phyloP scores from a whole-genome alignment of 2,113 vertebrate genomes.

The Spea bombifrons region DNA sequence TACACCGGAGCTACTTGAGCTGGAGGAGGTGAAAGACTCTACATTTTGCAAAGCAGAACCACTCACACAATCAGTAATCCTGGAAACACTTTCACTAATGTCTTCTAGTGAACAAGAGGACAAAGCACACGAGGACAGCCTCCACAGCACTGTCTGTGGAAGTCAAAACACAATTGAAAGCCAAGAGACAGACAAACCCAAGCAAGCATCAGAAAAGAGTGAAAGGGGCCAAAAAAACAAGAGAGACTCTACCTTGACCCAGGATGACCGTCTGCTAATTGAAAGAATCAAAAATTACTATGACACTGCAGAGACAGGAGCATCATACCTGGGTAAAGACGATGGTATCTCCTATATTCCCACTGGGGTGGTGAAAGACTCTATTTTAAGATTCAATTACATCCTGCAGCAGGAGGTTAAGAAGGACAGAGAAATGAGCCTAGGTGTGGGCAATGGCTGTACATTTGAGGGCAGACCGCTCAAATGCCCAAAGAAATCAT shows the following conservation, averaged over 20 bases:
- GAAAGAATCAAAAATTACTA: constrained; percentile 77
- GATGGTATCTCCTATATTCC: constrained; percentile 70
- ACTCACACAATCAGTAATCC: constrained; percentile 34
- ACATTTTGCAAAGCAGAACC: background rate
- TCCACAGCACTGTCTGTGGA: background rate
- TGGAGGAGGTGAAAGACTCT: background rate
- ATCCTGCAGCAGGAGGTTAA: constrained; percentile 51
- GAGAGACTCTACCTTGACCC: constrained; percentile 43
- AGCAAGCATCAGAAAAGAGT: constrained; percentile 18
- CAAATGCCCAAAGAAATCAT: background rate
- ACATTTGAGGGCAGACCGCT: background rate
- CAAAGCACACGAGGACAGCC: background rate
- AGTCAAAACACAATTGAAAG: background rate
- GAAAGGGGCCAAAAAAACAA: constrained; percentile 11
- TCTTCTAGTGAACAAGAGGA: constrained; percentile 31
- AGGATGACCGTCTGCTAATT: constrained; percentile 68
- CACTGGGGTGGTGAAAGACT: constrained; percentile 66
- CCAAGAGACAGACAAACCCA: constrained; percentile 31
- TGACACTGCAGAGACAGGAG: constrained; percentile 61
- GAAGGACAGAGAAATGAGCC: constrained; percentile 15
- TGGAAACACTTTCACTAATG: background rate
- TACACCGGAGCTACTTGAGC: constrained; percentile 45
- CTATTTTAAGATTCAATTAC: constrained; percentile 62
- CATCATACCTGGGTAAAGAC: constrained; percentile 40
- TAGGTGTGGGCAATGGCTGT: background rate